These are phyloP conservation scores for Tipula helvola DNA, from an alignment of 2,888 invertebrate genomes.

Conservation along the genomic window DNA sequence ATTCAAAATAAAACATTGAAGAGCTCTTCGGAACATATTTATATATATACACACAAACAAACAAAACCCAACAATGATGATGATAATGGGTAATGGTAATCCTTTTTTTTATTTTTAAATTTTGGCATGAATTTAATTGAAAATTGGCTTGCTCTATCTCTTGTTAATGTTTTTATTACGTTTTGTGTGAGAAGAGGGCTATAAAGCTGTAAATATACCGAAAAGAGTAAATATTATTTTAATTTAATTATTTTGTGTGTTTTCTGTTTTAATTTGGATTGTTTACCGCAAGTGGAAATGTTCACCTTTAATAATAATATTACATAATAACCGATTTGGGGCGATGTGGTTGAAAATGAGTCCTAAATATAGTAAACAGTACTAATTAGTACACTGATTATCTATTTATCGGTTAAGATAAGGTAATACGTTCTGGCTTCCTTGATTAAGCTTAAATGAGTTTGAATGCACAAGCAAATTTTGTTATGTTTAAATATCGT, in stretches of 20 bases:
- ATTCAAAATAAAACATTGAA: constrained; percentile 4
- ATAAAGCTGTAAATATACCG: neutral
- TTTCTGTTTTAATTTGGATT: neutral
- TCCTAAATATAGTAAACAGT: no score
- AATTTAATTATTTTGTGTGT: neutral
- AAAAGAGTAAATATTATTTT: neutral
- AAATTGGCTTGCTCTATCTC: neutral
- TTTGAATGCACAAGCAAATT: no score
- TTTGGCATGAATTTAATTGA: neutral
- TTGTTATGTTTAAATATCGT: no score
- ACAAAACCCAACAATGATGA: neutral
- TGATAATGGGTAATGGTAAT: neutral
- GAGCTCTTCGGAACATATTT: neutral
- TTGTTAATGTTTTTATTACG: neutral
- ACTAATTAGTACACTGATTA: no score
- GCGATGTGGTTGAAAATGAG: neutral
- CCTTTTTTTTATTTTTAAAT: neutral
- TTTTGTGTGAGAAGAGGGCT: neutral
- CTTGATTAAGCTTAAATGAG: no score
- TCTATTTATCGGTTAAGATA: no score
- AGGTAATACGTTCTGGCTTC: no score
- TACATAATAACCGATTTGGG: neutral
- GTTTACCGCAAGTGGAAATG: neutral
- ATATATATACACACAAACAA: neutral
- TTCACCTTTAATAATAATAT: neutral